Evolutionary conservation across 2,797 vertebrate genomes (phyloP).

Genomic region (Danio kyathit): DNA sequence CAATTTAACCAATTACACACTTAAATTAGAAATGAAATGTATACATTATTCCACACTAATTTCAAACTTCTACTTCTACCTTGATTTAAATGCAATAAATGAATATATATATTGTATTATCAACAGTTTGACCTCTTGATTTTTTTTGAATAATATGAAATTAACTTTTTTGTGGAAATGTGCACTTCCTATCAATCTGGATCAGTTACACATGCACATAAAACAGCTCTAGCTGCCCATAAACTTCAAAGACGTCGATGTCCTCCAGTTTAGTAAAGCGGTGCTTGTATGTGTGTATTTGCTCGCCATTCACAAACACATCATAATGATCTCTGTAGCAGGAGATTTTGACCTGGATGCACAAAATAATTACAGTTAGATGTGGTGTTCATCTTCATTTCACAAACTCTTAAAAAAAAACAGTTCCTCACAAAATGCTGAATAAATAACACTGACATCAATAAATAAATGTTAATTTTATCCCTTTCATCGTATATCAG

Average conservation of each 20-base stretch:
- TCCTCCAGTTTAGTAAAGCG: constrained; percentile 63
- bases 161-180: not conserved
- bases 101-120: too few relatives aligned
- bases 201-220: constrained; percentile 62
- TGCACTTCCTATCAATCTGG: not conserved
- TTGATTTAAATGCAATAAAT: too few relatives aligned
- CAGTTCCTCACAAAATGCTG: not conserved
- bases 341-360: constrained; percentile 77
- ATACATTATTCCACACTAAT: too few relatives aligned
- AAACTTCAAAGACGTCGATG: constrained; percentile 74
- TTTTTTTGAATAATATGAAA: too few relatives aligned
- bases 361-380: constrained; percentile 9
- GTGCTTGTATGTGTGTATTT: constrained; percentile 69
- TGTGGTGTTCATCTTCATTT: not conserved
- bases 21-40: too few relatives aligned
- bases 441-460: too few relatives aligned
- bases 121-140: too few relatives aligned
- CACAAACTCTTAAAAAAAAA: not conserved
- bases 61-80: too few relatives aligned
- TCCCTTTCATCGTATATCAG: not conserved
- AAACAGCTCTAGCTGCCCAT: constrained; percentile 76
- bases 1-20: too few relatives aligned
- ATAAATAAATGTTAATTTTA: too few relatives aligned
- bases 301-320: constrained; percentile 75
- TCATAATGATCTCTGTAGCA: constrained; percentile 72